These are phyloP conservation scores for Papilio polyxenes DNA, from an alignment of 1,140 invertebrate genomes.

Conservation along the genomic window DNA sequence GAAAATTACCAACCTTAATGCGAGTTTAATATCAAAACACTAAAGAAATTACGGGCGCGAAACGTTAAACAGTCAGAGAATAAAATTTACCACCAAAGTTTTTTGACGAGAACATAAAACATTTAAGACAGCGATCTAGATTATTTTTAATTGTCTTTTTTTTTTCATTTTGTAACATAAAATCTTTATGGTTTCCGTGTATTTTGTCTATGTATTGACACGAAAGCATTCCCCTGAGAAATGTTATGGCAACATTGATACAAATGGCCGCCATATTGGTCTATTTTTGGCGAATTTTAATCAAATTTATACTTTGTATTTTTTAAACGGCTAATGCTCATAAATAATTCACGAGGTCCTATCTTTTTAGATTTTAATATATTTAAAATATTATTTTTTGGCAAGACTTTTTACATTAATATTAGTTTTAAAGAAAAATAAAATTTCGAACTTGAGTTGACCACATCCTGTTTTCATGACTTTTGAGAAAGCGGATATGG, in stretches of 20 bases:
- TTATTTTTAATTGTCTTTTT: too few species aligned
- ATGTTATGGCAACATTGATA: constrained; percentile 21
- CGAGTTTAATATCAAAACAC: too few species aligned
- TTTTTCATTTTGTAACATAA: background rate
- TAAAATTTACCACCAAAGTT: too few species aligned
- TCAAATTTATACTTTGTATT: background rate
- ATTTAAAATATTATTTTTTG: constrained; percentile 30
- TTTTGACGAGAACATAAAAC: too few species aligned
- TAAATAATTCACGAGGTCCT: background rate
- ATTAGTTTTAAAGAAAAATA: background rate
- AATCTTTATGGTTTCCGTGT: background rate
- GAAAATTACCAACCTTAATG: too few species aligned
- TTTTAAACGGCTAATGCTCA: background rate
- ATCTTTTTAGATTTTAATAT: constrained; percentile 36
- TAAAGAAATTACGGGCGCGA: too few species aligned
- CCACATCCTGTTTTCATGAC: constrained; percentile 72
- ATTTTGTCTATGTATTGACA: constrained; percentile 30
- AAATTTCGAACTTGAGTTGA: constrained; percentile 44
- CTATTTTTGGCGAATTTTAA: constrained; percentile 29
- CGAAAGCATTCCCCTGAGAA: constrained; percentile 22
- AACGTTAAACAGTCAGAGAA: too few species aligned
- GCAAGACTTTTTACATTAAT: constrained; percentile 1
- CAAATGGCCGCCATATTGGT: constrained; percentile 25
- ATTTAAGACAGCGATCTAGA: too few species aligned
- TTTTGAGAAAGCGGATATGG: constrained; percentile 79